Percentiles rank a stretch among this genome's conserved stretches.
Evolutionary conservation across 1,140 invertebrate species (phyloP).

Genomic region (Drosophila varians): DNA sequence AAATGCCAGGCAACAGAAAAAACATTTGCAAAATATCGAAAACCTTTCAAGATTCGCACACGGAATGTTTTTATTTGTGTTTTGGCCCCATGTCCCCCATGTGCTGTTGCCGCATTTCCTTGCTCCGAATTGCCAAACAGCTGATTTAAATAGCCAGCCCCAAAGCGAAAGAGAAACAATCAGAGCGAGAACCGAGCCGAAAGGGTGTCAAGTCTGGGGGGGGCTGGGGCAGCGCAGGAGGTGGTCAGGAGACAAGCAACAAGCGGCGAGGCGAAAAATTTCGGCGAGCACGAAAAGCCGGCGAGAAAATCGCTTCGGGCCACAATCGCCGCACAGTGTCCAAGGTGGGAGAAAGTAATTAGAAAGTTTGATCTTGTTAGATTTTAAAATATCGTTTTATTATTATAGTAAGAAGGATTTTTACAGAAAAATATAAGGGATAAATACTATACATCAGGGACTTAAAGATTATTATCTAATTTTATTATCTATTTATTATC

Average conservation of each 20-base stretch:
- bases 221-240: not conserved
- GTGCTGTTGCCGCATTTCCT: conserved; percentile 37
- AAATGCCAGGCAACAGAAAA: conserved; percentile 11
- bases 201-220: conserved; percentile 7
- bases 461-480: no score
- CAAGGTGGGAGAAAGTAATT: not conserved
- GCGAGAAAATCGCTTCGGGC: conserved; percentile 42
- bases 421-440: no score
- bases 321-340: conserved; percentile 47
- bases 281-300: conserved; percentile 25
- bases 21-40: conserved; percentile 28
- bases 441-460: no score
- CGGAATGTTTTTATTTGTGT: conserved; percentile 45
- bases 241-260: conserved; percentile 71
- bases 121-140: conserved; percentile 31
- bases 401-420: no score
- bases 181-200: conserved; percentile 12
- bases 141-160: conserved; percentile 57
- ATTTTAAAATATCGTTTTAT: no score
- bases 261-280: conserved; percentile 55
- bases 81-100: not conserved
- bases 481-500: no score
- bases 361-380: not conserved
- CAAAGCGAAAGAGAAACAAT: conserved; percentile 17
- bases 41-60: conserved; percentile 39